Evolutionary conservation across 2,797 vertebrate genomes (phyloP).

Genomic region (Glyptemys insculpta): DNA sequence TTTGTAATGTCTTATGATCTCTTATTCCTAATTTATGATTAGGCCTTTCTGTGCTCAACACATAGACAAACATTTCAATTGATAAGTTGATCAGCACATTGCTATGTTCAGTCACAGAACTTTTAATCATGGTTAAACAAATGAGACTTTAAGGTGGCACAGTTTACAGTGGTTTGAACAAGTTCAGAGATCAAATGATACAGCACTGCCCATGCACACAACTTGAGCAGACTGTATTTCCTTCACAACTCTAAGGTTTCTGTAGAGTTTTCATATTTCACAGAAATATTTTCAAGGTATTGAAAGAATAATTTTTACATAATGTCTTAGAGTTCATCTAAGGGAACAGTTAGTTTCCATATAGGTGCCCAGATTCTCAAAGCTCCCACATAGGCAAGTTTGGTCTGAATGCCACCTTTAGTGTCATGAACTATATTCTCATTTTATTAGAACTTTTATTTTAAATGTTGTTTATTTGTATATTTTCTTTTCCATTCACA

Average conservation of each 20-base stretch:
- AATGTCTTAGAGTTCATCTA: slow-evolving; percentile 28
- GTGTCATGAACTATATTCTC: background rate
- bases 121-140: slow-evolving; percentile 45
- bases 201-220: slow-evolving; percentile 11
- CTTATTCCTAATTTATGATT: slow-evolving; percentile 19
- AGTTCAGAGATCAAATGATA: slow-evolving; percentile 54
- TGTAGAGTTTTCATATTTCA: slow-evolving; percentile 52
- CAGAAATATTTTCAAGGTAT: slow-evolving; percentile 60
- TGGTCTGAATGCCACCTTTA: background rate
- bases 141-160: background rate
- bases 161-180: background rate
- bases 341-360: slow-evolving; percentile 45
- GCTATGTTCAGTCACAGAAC: background rate
- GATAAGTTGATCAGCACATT: background rate
- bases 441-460: background rate
- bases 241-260: slow-evolving; percentile 54
- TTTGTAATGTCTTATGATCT: slow-evolving; percentile 38
- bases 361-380: background rate
- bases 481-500: background rate
- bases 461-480: background rate
- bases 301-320: slow-evolving; percentile 19
- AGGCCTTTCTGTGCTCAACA: background rate
- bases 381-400: background rate
- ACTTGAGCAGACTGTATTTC: slow-evolving; percentile 38
- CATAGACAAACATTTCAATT: background rate